These are phyloP conservation scores for Myotis yumanensis DNA, from an alignment of 2,113 vertebrate species.

Conservation along the genomic window DNA sequence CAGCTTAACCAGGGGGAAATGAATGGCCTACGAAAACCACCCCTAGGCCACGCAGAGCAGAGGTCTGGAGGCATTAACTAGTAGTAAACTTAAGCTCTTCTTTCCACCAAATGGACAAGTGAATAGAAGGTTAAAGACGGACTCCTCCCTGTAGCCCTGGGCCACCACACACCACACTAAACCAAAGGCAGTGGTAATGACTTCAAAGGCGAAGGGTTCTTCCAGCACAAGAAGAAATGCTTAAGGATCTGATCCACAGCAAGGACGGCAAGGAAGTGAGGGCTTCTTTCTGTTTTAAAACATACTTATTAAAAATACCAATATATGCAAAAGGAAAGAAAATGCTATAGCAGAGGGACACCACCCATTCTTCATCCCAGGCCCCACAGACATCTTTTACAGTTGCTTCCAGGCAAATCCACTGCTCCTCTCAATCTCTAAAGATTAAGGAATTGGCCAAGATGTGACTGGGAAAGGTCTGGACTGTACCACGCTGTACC, in stretches of 20 bases:
- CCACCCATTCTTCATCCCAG: background rate
- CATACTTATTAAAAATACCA: background rate
- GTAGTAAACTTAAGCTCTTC: background rate
- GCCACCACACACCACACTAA: background rate
- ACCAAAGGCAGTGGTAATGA: background rate
- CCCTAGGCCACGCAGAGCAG: no score
- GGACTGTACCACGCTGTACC: background rate
- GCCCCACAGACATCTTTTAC: background rate
- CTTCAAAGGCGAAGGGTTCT: background rate
- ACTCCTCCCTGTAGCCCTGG: background rate
- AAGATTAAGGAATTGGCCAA: background rate
- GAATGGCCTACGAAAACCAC: background rate
- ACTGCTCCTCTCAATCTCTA: background rate
- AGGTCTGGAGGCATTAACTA: background rate
- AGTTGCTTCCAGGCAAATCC: background rate
- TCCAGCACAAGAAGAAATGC: background rate
- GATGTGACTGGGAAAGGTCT: background rate
- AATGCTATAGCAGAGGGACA: background rate
- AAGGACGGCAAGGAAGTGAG: background rate
- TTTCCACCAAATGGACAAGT: background rate
- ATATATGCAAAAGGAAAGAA: background rate
- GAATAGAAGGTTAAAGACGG: background rate
- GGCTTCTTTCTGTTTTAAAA: slow-evolving; percentile 39
- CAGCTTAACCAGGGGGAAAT: background rate
- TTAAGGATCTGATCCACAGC: background rate